Percentiles rank a stretch among this genome's conserved stretches.
These are phyloP conservation scores for Brachyalestes nurse DNA, from an alignment of 2,797 vertebrate genomes.

Conservation along the genomic window DNA sequence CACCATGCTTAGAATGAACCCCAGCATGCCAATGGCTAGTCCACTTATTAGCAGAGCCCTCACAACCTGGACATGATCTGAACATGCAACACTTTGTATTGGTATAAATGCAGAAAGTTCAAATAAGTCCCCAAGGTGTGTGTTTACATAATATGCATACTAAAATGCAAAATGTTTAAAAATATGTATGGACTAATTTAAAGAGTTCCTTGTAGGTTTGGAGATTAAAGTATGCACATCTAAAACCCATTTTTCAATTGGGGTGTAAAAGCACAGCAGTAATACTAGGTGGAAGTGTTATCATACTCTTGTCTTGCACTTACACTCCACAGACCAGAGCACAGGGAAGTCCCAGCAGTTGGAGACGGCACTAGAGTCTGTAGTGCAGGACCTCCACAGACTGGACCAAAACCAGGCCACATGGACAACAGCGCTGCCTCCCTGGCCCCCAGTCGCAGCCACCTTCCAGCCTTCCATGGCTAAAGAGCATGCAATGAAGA, in stretches of 20 bases:
- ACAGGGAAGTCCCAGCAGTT: slow-evolving; percentile 93
- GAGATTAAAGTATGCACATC: too few relatives aligned
- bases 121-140: too few relatives aligned
- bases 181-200: too few relatives aligned
- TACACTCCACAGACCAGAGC: slow-evolving; percentile 91
- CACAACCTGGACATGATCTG: slow-evolving; percentile 80
- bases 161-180: not conserved
- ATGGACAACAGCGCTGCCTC: slow-evolving; percentile 83
- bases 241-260: too few relatives aligned
- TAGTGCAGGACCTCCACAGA: slow-evolving; percentile 92
- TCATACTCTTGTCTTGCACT: slow-evolving; percentile 40
- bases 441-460: slow-evolving; percentile 85
- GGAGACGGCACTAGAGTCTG: slow-evolving; percentile 88
- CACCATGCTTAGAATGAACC: slow-evolving; percentile 77
- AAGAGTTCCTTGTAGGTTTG: too few relatives aligned
- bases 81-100: slow-evolving; percentile 6
- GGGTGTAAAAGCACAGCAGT: too few relatives aligned
- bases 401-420: slow-evolving; percentile 94
- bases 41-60: slow-evolving; percentile 78
- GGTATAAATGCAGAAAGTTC: not conserved
- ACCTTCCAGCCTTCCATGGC: slow-evolving; percentile 97
- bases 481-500: slow-evolving; percentile 90
- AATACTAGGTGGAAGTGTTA: too few relatives aligned
- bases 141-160: not conserved
- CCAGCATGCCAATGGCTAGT: slow-evolving; percentile 77